Base-by-base conservation (phyloP, 2,888 invertebrate genomes). In the Drosophila demipolita region DNA sequence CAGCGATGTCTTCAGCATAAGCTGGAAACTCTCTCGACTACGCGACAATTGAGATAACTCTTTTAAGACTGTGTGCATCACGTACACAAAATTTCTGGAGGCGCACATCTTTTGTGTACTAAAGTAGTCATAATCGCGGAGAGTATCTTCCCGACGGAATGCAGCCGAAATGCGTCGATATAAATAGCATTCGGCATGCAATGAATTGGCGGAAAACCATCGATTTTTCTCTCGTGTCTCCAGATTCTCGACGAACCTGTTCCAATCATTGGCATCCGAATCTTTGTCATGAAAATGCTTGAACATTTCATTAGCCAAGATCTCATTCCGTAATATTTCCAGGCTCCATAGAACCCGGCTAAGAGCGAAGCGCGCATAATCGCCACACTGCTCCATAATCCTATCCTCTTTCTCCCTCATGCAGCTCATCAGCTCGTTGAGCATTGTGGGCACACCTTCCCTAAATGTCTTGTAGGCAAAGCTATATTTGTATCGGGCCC, bases 141-240 rank as follows among this genome's bases (percentile, higher is more conserved):
- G 91, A 0, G 78, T 70, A 7, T 78, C 64, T 4, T 95, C 95
- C 12, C 95, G 89, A 79, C 95, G 94, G 86, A 97, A 96, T 17
- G 95, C 95, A 87, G 96, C 95, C 69, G 94, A 93, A 9, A 97
- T 91, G 68, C 95, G 94, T 42, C 96, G 94, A 80, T 99, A 99
- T 93, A 99, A 95, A 91, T 98, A 99, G 90, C 98, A 98, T 92
- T 99, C 99, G 0, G 96, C 95, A 90, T 97, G 96, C 0, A 99
- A 93, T 98, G 98, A 99, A 0, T 95, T 94, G 38, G 96, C 95
- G 12, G 95, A 95, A 91, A 97, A 99, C 94, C 96, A 96, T 0
- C 94, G 92, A 12, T 58, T 59, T 23, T 89, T 91, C 0, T 91
- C 91, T 0, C 45, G n/a, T 1, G 61, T 70, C 0, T 42, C 71